phyloP scores from a whole-genome alignment of 2,888 invertebrate genomes.

The Alviniconcha strummeri region DNA sequence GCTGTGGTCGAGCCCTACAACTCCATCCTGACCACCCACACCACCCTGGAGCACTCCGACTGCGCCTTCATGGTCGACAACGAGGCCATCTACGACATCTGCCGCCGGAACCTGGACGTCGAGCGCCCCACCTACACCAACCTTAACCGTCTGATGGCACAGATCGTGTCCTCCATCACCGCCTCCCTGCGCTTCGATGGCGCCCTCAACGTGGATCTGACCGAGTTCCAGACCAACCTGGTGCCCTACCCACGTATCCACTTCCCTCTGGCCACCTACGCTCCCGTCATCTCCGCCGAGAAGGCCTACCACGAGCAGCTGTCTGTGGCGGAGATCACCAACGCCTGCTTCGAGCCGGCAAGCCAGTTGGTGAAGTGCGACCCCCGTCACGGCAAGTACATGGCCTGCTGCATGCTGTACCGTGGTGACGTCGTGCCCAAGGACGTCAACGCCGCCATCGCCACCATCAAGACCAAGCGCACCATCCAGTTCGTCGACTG shows the following conservation, averaged over 20 bases:
- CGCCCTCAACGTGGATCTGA: too few relatives aligned
- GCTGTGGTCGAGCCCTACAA: conserved; percentile 35
- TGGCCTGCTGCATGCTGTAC: conserved; percentile 74
- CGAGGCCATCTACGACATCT: conserved; percentile 92
- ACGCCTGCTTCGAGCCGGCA: conserved; percentile 60
- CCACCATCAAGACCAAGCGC: conserved; percentile 65
- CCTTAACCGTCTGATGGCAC: conserved; percentile 93
- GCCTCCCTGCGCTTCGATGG: conserved; percentile 75
- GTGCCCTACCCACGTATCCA: conserved; percentile 80
- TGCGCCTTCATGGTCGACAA: conserved; percentile 98
- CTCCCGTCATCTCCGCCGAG: conserved; percentile 94
- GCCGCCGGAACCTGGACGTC: conserved; percentile 85
- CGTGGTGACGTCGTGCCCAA: conserved; percentile 70
- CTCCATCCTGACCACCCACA: conserved; percentile 35
- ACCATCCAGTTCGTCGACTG: conserved; percentile 67
- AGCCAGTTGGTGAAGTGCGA: conserved; percentile 70
- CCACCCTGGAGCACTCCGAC: conserved; percentile 84
- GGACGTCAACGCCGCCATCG: conserved; percentile 68
- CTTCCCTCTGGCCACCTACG: conserved; percentile 88
- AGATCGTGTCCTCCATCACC: conserved; percentile 79
- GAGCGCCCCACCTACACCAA: conserved; percentile 90
- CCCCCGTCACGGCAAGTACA: conserved; percentile 72
- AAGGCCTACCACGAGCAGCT: conserved; percentile 93
- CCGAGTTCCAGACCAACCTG: conserved; percentile 75
- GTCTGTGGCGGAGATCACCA: conserved; percentile 60